A percentile compares a stretch with the other conserved stretches of the same genome.
Evolutionary conservation across 2,113 vertebrate species (phyloP).

Genomic region (Clarias macrocephalus): DNA sequence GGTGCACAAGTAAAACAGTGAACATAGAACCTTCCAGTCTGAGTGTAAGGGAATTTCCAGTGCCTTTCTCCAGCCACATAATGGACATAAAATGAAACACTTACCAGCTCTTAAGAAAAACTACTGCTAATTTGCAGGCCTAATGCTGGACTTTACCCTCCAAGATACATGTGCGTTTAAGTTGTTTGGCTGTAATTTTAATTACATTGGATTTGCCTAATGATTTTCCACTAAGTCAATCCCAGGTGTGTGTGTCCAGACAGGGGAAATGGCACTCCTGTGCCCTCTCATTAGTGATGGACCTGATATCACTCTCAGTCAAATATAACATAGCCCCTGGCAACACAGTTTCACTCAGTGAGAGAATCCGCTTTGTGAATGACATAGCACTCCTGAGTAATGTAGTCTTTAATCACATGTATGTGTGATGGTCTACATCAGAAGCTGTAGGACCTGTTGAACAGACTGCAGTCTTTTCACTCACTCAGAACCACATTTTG

Average conservation of each 20-base stretch:
- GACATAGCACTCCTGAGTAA: slow-evolving; percentile 42
- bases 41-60: slow-evolving; percentile 33
- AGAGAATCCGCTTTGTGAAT: neutral
- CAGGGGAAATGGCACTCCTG: slow-evolving; percentile 56
- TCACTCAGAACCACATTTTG: neutral
- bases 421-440: slow-evolving; percentile 4
- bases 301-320: slow-evolving; percentile 30
- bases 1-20: slow-evolving; percentile 15
- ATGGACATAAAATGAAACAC: slow-evolving; percentile 36
- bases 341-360: neutral
- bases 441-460: neutral
- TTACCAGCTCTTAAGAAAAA: slow-evolving; percentile 46
- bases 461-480: slow-evolving; percentile 16
- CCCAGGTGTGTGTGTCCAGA: slow-evolving; percentile 57
- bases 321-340: slow-evolving; percentile 22
- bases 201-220: slow-evolving; percentile 74
- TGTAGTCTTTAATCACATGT: slow-evolving; percentile 45
- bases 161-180: slow-evolving; percentile 47
- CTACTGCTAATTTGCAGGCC: slow-evolving; percentile 64
- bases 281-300: slow-evolving; percentile 42
- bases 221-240: slow-evolving; percentile 66
- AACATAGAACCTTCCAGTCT: neutral
- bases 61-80: slow-evolving; percentile 10
- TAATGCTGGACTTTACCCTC: slow-evolving; percentile 65
- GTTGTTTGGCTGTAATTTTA: slow-evolving; percentile 61